Evolutionary conservation across 2,113 vertebrate genomes (phyloP), one percentile per base, ranked within the genome.

Genomic region (Gymnobelideus leadbeateri): DNA sequence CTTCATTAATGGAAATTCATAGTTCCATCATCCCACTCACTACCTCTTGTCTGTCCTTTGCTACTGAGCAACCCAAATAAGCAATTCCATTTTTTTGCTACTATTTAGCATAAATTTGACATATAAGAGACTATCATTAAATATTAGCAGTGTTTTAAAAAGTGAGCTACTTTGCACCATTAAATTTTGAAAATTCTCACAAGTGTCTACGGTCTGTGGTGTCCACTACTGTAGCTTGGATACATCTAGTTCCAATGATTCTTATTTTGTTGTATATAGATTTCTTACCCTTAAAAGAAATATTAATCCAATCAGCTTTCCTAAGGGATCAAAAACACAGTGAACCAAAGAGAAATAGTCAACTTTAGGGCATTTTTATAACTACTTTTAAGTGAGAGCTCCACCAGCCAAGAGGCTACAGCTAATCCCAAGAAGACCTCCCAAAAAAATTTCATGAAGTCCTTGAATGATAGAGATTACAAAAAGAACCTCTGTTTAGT

Each of bases 401-500:
- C 19, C 26, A 61, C 84, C 37, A 92, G 89, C 10, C 37, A 68
- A 92, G 49, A 61, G 49, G 24, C 3, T 55, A 21, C 47, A 51
- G 47, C 77, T 77, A 94, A 93, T 94, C 37, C 25, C 52, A 94
- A 95, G 43, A 51, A 68, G 11, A 89, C 12, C 23, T 77, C 19
- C 9, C n/a, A 96, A 46, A n/a, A 11, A 89, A 90, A 47, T 93
- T 52, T 92, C 89, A 43, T 89, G 24, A 92, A 37, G 49, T 5
- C 12, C 52, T 55, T 94, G 37, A 28, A 68, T 43, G 54, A 90
- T 1, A 52, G 24, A 92, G 31, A 61, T 77, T 53, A 11, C 90
- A 50, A 89, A 91, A 89, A 54, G 43, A 55, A 49, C 23, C 26
- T 89, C 24, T 84, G 77, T 95, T 97, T 92, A 92, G 19, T 93